Conservation (phyloP, 2,888 invertebrate species). For the Lepas anatifera region DNA sequence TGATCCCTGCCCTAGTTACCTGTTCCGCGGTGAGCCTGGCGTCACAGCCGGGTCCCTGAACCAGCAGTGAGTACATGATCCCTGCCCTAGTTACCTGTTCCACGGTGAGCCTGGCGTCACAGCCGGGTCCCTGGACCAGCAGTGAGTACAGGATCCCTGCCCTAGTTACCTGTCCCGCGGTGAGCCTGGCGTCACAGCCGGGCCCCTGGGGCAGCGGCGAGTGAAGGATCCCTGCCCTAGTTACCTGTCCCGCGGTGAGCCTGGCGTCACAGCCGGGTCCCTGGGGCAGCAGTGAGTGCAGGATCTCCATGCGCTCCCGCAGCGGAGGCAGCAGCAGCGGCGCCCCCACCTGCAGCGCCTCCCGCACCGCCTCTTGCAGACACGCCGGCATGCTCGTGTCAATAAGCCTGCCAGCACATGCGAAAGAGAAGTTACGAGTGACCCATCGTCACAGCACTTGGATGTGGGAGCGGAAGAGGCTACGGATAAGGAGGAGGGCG, state of each 20-base stretch:
- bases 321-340: slow-evolving; percentile 46
- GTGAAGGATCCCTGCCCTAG: slow-evolving; percentile 44
- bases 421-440: too few relatives aligned
- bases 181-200: slow-evolving; percentile 36
- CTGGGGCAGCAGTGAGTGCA: slow-evolving; percentile 44
- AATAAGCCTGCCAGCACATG: slow-evolving; percentile 30
- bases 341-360: slow-evolving; percentile 41
- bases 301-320: slow-evolving; percentile 44
- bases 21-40: too few relatives aligned
- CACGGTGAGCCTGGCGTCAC: slow-evolving; percentile 38
- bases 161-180: slow-evolving; percentile 46
- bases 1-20: too few relatives aligned
- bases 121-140: slow-evolving; percentile 41
- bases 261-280: slow-evolving; percentile 37
- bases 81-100: slow-evolving; percentile 48
- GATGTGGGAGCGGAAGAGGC: not conserved
- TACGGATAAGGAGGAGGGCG: slow-evolving; percentile 13
- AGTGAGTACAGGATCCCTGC: slow-evolving; percentile 45
- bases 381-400: slow-evolving; percentile 37
- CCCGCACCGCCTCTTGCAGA: slow-evolving; percentile 43
- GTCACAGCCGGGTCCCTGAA: too few relatives aligned
- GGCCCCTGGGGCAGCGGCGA: slow-evolving; percentile 43
- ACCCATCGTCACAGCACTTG: too few relatives aligned
- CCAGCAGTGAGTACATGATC: too few relatives aligned
- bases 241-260: slow-evolving; percentile 45